Evolutionary conservation across 2,888 invertebrate genomes (phyloP).

Genomic region (Melanostoma scalare): DNA sequence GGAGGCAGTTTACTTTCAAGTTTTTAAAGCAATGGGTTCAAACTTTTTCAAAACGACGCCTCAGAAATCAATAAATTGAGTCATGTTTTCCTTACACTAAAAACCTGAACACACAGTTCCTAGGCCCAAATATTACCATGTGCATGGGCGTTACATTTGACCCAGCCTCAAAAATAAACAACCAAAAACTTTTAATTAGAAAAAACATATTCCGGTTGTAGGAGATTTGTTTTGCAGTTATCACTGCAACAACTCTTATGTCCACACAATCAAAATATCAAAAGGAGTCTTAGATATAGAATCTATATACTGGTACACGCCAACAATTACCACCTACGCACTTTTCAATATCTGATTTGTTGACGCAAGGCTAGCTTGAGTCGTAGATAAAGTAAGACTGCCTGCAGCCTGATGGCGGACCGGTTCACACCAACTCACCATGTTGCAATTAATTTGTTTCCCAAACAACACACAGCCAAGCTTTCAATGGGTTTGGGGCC

Average conservation of each 20-base stretch:
- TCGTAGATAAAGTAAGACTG: slow-evolving; percentile 41
- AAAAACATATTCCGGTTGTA: slow-evolving; percentile 15
- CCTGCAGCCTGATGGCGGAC: slow-evolving; percentile 45
- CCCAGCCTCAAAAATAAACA: slow-evolving; percentile 11
- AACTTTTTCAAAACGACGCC: too few species aligned
- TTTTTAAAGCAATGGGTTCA: too few species aligned
- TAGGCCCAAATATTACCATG: background rate
- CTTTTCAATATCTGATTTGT: slow-evolving; percentile 59
- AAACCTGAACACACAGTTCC: background rate
- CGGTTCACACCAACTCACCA: slow-evolving; percentile 51
- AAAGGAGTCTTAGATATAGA: background rate
- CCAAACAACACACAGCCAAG: background rate
- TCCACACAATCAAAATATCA: slow-evolving; percentile 58
- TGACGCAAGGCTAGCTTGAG: slow-evolving; percentile 40
- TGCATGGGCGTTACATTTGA: slow-evolving; percentile 36
- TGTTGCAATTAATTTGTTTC: slow-evolving; percentile 59
- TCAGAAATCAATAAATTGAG: too few species aligned
- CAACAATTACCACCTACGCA: slow-evolving; percentile 69
- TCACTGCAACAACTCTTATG: slow-evolving; percentile 37
- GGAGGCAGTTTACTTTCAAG: too few species aligned
- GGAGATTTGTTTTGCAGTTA: slow-evolving; percentile 54
- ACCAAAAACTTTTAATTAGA: slow-evolving; percentile 39
- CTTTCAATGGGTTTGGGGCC: slow-evolving; percentile 33
- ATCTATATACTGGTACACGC: slow-evolving; percentile 1
- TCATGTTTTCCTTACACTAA: background rate